Percentiles rank a stretch among this genome's conserved stretches.
phyloP scores from a whole-genome alignment of 2,113 vertebrate species.

The Aleadryas rufinucha region DNA sequence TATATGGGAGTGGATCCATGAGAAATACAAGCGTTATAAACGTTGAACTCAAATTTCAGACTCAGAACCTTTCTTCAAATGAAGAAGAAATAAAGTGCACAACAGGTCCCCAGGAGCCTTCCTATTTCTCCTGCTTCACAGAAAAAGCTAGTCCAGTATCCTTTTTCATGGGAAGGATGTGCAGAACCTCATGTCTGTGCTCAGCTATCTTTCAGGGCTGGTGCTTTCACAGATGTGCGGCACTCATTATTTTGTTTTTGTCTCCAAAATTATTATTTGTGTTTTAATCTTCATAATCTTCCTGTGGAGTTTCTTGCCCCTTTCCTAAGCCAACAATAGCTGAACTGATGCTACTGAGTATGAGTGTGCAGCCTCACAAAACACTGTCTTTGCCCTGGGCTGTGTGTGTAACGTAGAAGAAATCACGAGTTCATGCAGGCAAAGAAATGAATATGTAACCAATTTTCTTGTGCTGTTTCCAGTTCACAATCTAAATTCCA shows the following conservation, averaged over 20 bases:
- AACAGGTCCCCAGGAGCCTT: neutral
- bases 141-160: neutral
- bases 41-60: neutral
- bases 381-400: neutral
- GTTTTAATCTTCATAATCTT: neutral
- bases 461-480: neutral
- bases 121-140: neutral
- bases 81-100: neutral
- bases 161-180: neutral
- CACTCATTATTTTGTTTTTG: neutral
- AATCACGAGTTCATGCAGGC: fast-evolving
- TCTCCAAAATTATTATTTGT: neutral
- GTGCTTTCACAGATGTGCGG: neutral
- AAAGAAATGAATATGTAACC: neutral
- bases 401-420: neutral
- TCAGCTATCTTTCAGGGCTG: neutral
- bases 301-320: neutral
- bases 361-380: neutral
- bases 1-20: neutral
- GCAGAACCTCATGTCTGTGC: neutral
- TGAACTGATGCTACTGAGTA: neutral
- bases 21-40: neutral
- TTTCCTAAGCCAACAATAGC: neutral
- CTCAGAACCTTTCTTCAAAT: neutral
- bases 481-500: neutral